Base-by-base conservation (phyloP, 92 coral and sea anemone species). In the Epizoanthus fatuus region DNA sequence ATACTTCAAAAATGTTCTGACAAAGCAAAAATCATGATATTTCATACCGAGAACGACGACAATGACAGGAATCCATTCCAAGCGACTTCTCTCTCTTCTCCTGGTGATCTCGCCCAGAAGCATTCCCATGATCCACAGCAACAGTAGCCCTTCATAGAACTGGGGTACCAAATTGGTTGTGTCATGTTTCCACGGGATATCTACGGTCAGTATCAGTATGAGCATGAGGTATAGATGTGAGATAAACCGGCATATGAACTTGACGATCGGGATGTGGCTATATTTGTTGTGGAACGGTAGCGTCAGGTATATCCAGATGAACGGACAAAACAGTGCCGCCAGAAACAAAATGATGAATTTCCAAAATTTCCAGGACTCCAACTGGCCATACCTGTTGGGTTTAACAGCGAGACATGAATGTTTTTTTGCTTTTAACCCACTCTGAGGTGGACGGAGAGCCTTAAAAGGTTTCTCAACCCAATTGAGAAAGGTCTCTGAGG, bases 171-270 rank as follows among this genome's bases (percentile, higher is more conserved):
- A 87, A 42, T 63, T 59, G 13, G 54, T 70, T 37, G 85, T 73
- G 1, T 88, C 71, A 54, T 82, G 73, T 8, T 86, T 89, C 98
- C 98, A 97, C 5, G 99, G 98, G 32, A 95, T 74, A 8, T 91
- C 99, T 11, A 90, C 92, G 52, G 95, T 97, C 58, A 92, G 45
- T 10, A 93, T 76, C 51, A 97, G 82, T 0, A 97, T 56, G 0
- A 95, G 6, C 76, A 97, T 90, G 40, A 97, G 74, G 81, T 97
- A 97, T 6, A 97, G 81, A 63, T 97, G 99, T 3, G 99, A 97
- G 72, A 97, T 97, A 68, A 97, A 94, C 7, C 92, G 97, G 75
- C 99, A 95, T 78, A 97, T 97, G 93, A 97, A 97, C 87, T 95
- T 97, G 84, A 97, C 91, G 87, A 95, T 90, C 8, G 99, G 99